Conservation (phyloP, 2,888 invertebrate genomes). For the Micropterix aruncella region DNA sequence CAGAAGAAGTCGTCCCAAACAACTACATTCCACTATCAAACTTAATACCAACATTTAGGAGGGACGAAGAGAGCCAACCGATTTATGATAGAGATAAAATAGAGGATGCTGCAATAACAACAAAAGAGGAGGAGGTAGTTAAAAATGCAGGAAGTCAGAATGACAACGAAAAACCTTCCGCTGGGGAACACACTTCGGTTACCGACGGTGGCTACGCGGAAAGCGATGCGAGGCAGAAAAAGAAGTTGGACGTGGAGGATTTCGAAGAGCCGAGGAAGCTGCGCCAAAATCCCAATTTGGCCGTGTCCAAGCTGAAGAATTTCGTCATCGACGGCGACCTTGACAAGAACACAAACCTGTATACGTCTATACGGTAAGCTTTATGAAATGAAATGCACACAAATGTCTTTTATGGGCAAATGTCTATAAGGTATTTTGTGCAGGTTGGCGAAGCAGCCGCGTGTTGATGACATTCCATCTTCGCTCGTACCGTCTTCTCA, state of each 20-base stretch:
- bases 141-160: too few relatives aligned
- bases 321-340: not conserved
- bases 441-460: not conserved
- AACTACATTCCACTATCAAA: too few relatives aligned
- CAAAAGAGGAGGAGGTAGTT: too few relatives aligned
- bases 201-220: too few relatives aligned
- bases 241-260: not conserved
- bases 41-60: too few relatives aligned
- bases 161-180: too few relatives aligned
- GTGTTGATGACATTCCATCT: not conserved
- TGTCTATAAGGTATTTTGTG: not conserved
- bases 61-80: too few relatives aligned
- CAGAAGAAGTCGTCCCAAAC: too few relatives aligned
- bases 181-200: too few relatives aligned
- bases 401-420: not conserved
- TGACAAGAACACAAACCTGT: not conserved
- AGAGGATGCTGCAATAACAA: too few relatives aligned
- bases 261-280: not conserved
- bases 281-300: not conserved
- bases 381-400: not conserved
- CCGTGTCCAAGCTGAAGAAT: not conserved
- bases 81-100: too few relatives aligned
- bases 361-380: not conserved
- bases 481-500: not conserved
- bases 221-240: not conserved